Evolutionary conservation across 1,140 invertebrate genomes (phyloP), one percentile per base, ranked within the genome.

Genomic region (Heliothis virescens): DNA sequence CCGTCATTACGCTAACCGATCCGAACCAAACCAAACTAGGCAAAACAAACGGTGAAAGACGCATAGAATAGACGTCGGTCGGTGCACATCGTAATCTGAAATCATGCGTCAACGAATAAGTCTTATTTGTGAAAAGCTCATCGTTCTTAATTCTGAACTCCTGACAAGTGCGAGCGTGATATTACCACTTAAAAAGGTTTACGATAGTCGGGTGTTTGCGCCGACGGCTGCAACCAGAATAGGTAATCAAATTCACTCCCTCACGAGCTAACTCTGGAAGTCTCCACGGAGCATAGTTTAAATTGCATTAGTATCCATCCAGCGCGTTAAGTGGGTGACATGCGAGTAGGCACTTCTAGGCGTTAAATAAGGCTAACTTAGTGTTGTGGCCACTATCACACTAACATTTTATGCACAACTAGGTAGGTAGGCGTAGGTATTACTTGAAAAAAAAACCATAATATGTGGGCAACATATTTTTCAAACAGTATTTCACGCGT

Each of bases 171-270:
- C 21, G 62, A 65, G 15, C 16, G 7, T 29, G 67, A 71, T 71
- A 71, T 71, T 71, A 71, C 67, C 67, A 71, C 67, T 71, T 71
- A 71, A 71, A 71, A 71, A 53, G 50, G 67, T 71, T 52, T 71
- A 52, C 18, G 67, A 71, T 41, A 71, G 48, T 71, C 52, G 15
- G 48, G 21, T 71, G 67, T 52, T 53, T 53, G 50, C 67, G 5
- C 47, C 41, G 50, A 52, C 67, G 67, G 67, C 50, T 71, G 48
- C 67, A 71, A 29, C 48, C 11, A 71, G 67, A 53, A 71, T 53
- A 52, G 13, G 47, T 69, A 71, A 71, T 71, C 67, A 71, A 53
- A 71, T 67, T 12, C 18, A 50, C 41, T 18, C 18, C 16, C 11
- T 48, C 34, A 7, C 10, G 48, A 67, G 63, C 48, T 67, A 48